Conservation (phyloP, 1,140 invertebrate species). For the Aphis gossypii region DNA sequence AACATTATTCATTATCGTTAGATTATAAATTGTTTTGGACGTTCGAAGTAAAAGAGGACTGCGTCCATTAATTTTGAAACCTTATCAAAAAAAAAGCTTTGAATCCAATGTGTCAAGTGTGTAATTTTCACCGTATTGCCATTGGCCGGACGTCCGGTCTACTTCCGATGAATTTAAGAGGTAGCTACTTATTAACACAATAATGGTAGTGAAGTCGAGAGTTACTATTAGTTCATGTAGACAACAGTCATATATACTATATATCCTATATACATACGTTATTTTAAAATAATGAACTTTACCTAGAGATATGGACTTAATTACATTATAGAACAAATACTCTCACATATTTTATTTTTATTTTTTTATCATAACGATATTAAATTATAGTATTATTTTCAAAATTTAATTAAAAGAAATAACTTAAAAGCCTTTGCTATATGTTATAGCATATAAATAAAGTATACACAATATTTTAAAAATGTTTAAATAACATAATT, state of each 20-base stretch:
- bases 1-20: slow-evolving; percentile 41
- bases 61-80: slow-evolving; percentile 26
- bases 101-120: slow-evolving; percentile 33
- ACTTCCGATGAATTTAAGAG: not conserved
- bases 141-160: slow-evolving; percentile 23
- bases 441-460: no score
- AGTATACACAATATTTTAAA: no score
- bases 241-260: not conserved
- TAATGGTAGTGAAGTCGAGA: not conserved
- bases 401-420: no score
- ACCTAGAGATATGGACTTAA: no score
- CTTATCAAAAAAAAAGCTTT: slow-evolving; percentile 19
- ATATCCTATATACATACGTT: not conserved
- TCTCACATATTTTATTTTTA: no score
- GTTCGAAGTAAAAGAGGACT: not conserved
- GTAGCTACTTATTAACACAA: not conserved
- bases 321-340: no score
- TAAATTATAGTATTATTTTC: no score
- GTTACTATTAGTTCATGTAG: slow-evolving; percentile 26
- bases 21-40: slow-evolving; percentile 31
- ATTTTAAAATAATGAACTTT: not conserved
- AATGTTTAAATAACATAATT: not conserved
- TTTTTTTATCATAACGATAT: no score
- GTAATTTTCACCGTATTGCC: slow-evolving; percentile 41
- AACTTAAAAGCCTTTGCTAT: no score